These are phyloP conservation scores for Blomia tropicalis DNA, from an alignment of 2,888 invertebrate genomes.

Conservation along the genomic window DNA sequence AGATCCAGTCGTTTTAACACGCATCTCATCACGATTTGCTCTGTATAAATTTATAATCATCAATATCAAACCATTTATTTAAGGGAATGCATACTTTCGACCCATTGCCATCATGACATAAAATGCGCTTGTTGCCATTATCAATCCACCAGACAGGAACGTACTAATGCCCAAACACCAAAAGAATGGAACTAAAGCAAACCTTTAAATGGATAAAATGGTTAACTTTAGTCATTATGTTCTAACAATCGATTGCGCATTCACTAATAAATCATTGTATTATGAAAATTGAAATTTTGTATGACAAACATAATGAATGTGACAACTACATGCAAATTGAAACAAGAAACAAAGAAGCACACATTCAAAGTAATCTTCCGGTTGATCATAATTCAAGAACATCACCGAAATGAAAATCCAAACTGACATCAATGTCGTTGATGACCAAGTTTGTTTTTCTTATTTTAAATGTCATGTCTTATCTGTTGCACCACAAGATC, in stretches of 20 bases:
- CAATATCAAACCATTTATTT: not conserved
- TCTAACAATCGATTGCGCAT: not conserved
- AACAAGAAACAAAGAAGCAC: not conserved
- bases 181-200: constrained; percentile 62
- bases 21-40: constrained; percentile 25
- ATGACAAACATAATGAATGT: not conserved
- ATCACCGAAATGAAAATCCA: too few relatives aligned
- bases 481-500: too few relatives aligned
- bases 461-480: too few relatives aligned
- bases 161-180: constrained; percentile 57
- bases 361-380: too few relatives aligned
- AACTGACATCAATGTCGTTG: not conserved
- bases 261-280: not conserved
- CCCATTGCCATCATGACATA: constrained; percentile 91
- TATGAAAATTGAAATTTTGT: too few relatives aligned
- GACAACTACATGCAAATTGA: not conserved
- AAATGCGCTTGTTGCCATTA: constrained; percentile 69
- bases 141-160: constrained; percentile 68
- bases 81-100: constrained; percentile 55
- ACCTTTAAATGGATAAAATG: constrained; percentile 41
- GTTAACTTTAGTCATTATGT: too few relatives aligned
- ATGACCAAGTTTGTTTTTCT: too few relatives aligned
- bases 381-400: too few relatives aligned
- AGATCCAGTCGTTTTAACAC: constrained; percentile 11
- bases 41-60: not conserved